These are phyloP conservation scores for Cotesia vestalis DNA, from an alignment of 1,140 invertebrate genomes.

Conservation along the genomic window DNA sequence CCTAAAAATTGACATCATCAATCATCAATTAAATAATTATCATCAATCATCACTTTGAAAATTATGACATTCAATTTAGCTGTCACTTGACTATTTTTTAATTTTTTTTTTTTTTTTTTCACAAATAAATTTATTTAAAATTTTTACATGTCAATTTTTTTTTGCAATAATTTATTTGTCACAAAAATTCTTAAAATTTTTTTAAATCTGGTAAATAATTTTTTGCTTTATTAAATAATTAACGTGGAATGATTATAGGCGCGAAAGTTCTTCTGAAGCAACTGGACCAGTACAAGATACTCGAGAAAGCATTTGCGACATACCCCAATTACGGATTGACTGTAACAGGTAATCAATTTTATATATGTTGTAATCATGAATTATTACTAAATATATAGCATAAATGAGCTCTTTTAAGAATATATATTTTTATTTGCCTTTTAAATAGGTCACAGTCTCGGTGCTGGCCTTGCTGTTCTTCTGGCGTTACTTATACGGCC, in stretches of 20 bases:
- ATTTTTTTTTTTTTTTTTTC: too few relatives aligned
- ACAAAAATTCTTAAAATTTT: too few relatives aligned
- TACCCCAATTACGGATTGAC: slow-evolving; percentile 79
- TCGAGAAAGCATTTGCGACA: slow-evolving; percentile 76
- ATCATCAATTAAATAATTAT: too few relatives aligned
- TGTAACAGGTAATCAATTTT: slow-evolving; percentile 71
- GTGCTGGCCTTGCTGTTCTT: slow-evolving; percentile 83
- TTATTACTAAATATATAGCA: slow-evolving; percentile 1
- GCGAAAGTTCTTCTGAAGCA: slow-evolving; percentile 81
- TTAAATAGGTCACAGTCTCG: slow-evolving; percentile 79
- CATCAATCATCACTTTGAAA: neutral
- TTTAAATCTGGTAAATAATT: too few relatives aligned
- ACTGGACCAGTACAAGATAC: slow-evolving; percentile 73
- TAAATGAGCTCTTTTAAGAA: slow-evolving; percentile 10
- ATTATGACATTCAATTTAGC: neutral
- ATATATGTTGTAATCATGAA: slow-evolving; percentile 1
- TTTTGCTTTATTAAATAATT: too few relatives aligned
- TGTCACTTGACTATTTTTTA: too few relatives aligned
- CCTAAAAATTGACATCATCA: slow-evolving; percentile 57
- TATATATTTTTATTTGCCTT: slow-evolving; percentile 41
- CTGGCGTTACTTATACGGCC: slow-evolving; percentile 80
- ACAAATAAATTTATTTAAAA: too few relatives aligned
- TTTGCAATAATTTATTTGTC: too few relatives aligned
- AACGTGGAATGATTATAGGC: slow-evolving; percentile 84
- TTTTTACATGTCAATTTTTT: too few relatives aligned